Percentiles rank a stretch among this genome's conserved stretches.
phyloP scores from a whole-genome alignment of 2,797 vertebrate genomes.

The Acanthurus lineatus region DNA sequence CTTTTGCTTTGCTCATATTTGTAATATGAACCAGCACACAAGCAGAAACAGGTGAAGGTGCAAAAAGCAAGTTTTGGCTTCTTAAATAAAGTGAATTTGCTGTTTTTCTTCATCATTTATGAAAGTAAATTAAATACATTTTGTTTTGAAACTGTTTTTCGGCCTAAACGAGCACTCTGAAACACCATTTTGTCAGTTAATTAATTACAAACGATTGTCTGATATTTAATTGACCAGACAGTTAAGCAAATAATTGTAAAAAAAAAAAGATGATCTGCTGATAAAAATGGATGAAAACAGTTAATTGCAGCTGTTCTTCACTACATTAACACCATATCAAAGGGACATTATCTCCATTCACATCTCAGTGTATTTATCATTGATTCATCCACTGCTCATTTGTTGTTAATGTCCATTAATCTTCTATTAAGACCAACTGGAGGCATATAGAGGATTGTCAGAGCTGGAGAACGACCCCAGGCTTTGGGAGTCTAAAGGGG shows the following conservation, averaged over 20 bases:
- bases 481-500: constrained; percentile 64
- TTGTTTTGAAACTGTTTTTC: too few relatives aligned
- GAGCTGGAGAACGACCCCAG: constrained; percentile 37
- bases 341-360: background rate
- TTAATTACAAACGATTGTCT: background rate
- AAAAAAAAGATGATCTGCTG: background rate
- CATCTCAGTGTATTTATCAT: background rate
- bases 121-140: background rate
- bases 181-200: too few relatives aligned
- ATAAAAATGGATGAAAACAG: background rate
- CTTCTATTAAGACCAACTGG: constrained; percentile 1
- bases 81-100: background rate
- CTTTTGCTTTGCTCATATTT: too few relatives aligned
- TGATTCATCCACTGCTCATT: constrained; percentile 1
- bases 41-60: too few relatives aligned
- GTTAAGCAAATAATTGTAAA: background rate
- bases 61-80: too few relatives aligned
- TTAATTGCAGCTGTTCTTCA: background rate
- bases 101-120: background rate
- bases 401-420: constrained; percentile 39
- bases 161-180: too few relatives aligned
- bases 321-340: background rate
- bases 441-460: constrained; percentile 19
- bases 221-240: background rate
- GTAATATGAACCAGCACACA: too few relatives aligned